Base-by-base conservation (phyloP, 2,888 invertebrate species). In the Koerneria pararmatus region DNA sequence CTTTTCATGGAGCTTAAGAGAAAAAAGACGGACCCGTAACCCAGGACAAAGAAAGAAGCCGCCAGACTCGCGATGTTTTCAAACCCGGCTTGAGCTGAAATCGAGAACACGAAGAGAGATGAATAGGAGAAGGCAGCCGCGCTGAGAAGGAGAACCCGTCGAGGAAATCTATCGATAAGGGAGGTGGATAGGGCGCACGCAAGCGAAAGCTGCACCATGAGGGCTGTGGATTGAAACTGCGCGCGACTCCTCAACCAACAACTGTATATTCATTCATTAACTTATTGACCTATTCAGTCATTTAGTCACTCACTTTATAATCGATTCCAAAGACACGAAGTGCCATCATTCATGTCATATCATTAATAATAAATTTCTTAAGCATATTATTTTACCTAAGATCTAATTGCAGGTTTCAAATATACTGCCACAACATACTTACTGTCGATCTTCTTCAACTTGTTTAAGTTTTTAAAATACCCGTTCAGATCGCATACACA, bases 121-220 rank as follows among this genome's bases (percentile, higher is more conserved):
- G 57, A 65, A 51, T 37, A 48, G 11, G 66, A 69, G 24, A 69
- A 6, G 34, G 68, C 49, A 8, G 75, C 71, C 11, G 69, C 65
- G 41, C 57, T 41, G 1, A 75, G 27, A 29, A 78, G 48, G 31
- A 78, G 61, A 8, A 59, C 46, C 11, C 78, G 51, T 8, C 80
- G 73, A 8, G 71, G 70, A 46, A 79, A 66, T 41, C 71, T 66
- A 46, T 78, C 73, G 27, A 80, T 67, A 19, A 77, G 56, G 31
- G 72, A 29, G 24, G 79, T 75, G 29, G 80, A 78, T 53, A 70
- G 57, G 27, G 78, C 59, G 24, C 78, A 78, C 22, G 73, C 69
- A 22, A 73, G 27, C 15, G 74, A 70, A 57, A 80, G 69, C 31
- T 71, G 67, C 11, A 79, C 76, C 78, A 78, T 78, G 63, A 78